These are phyloP conservation scores for Idris sp. DNA, from an alignment of 1,140 invertebrate species.

Conservation along the genomic window DNA sequence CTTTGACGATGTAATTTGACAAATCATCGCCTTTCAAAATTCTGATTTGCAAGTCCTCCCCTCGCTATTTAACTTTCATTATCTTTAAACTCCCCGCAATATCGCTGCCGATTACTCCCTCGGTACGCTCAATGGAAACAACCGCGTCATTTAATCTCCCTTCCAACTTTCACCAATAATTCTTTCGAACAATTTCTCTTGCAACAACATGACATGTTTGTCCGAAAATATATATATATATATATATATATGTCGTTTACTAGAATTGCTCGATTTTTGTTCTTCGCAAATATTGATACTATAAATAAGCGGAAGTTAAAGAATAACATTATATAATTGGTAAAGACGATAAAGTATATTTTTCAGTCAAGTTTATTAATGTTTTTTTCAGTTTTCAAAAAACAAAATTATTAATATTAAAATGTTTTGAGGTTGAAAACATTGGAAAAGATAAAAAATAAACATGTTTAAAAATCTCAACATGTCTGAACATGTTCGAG, in stretches of 20 bases:
- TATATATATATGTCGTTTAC: slow-evolving; percentile 34
- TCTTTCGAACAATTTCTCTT: slow-evolving; percentile 7
- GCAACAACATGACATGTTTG: slow-evolving; percentile 9
- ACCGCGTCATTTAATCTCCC: slow-evolving; percentile 14
- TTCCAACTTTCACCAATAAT: slow-evolving; percentile 10
- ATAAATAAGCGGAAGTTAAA: slow-evolving; percentile 25
- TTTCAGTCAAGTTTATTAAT: no score
- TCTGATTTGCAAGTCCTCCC: slow-evolving; percentile 4
- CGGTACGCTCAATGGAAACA: slow-evolving; percentile 14
- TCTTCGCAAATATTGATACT: slow-evolving; percentile 29
- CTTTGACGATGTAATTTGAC: no score
- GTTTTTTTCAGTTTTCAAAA: no score
- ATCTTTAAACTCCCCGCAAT: slow-evolving; percentile 24
- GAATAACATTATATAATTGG: no score
- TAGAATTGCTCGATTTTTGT: slow-evolving; percentile 38
- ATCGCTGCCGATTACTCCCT: slow-evolving; percentile 18
- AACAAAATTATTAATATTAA: no score
- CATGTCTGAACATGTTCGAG: no score
- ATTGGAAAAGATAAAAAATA: no score
- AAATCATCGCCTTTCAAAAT: slow-evolving; percentile 7
- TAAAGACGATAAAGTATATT: slow-evolving; percentile 2
- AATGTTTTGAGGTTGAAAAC: no score
- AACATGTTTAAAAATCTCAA: no score
- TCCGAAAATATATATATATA: no score
- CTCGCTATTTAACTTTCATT: slow-evolving; percentile 31